Conservation (phyloP, 1,140 invertebrate genomes). For the Hycleus cichorii region DNA sequence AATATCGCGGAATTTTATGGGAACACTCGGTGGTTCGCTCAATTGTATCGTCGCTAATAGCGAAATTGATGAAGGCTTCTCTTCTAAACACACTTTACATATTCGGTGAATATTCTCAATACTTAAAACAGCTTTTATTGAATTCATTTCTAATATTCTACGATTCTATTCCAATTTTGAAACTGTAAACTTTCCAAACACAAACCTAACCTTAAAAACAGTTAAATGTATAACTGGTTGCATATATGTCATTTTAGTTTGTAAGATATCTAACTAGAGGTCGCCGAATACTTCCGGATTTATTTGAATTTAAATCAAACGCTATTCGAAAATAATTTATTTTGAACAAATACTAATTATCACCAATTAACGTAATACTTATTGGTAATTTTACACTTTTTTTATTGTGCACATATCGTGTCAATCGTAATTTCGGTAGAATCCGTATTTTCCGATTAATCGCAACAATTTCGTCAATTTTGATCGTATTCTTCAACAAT, state of each 20-base stretch:
- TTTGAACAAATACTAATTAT: too few relatives aligned
- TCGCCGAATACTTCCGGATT: too few relatives aligned
- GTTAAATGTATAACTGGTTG: too few relatives aligned
- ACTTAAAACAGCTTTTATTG: background rate
- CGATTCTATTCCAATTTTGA: too few relatives aligned
- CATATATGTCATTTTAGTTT: too few relatives aligned
- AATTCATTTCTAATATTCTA: background rate
- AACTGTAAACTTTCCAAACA: too few relatives aligned
- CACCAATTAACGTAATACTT: too few relatives aligned
- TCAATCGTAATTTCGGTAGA: constrained; percentile 35
- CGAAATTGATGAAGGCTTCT: background rate
- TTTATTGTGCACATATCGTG: constrained; percentile 22
- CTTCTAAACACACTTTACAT: constrained; percentile 13
- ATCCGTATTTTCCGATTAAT: constrained; percentile 30
- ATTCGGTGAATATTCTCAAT: constrained; percentile 6
- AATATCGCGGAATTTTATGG: constrained; percentile 3
- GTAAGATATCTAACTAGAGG: too few relatives aligned
- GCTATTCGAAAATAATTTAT: too few relatives aligned
- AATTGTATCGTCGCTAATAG: constrained; percentile 5
- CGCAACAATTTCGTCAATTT: constrained; percentile 35
- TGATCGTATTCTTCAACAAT: constrained; percentile 8
- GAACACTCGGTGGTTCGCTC: background rate
- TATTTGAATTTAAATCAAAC: too few relatives aligned
- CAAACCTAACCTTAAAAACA: too few relatives aligned
- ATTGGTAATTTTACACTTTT: constrained; percentile 20